These are phyloP conservation scores for Sula dactylatra DNA, from an alignment of 2,113 vertebrate species.

Conservation along the genomic window DNA sequence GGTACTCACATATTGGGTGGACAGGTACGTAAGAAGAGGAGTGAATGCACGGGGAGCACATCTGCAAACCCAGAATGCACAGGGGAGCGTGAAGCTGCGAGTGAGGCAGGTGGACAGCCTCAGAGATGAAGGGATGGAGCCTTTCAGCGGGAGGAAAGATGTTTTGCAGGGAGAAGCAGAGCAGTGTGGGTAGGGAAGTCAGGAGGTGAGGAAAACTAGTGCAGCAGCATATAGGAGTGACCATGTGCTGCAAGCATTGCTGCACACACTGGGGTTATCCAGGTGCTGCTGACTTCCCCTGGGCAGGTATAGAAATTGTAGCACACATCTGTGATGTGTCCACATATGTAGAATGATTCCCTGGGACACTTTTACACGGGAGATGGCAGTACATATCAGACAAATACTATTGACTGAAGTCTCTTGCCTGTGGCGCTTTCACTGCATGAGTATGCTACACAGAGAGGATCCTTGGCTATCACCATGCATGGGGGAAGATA, in stretches of 20 bases:
- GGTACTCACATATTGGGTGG: neutral
- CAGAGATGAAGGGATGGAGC: neutral
- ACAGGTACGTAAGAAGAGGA: neutral
- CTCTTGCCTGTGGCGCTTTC: neutral
- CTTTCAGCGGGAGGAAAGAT: neutral
- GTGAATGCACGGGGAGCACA: neutral
- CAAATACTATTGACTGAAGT: neutral
- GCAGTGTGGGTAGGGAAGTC: fast-evolving
- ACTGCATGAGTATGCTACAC: neutral
- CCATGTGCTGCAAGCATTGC: neutral
- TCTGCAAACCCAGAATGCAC: neutral
- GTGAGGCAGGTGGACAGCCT: neutral
- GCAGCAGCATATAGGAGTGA: neutral
- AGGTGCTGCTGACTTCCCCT: neutral
- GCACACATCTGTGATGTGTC: neutral
- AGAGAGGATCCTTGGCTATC: neutral
- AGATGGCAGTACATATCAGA: neutral
- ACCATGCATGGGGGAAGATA: neutral
- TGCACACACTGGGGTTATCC: fast-evolving
- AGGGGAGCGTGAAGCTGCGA: neutral
- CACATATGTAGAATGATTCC: fast-evolving
- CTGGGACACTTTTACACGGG: fast-evolving
- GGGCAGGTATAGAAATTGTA: neutral
- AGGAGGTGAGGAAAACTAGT: neutral
- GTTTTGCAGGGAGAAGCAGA: neutral